Conservation (phyloP, 2,888 invertebrate species). For the Xanthia togata region DNA sequence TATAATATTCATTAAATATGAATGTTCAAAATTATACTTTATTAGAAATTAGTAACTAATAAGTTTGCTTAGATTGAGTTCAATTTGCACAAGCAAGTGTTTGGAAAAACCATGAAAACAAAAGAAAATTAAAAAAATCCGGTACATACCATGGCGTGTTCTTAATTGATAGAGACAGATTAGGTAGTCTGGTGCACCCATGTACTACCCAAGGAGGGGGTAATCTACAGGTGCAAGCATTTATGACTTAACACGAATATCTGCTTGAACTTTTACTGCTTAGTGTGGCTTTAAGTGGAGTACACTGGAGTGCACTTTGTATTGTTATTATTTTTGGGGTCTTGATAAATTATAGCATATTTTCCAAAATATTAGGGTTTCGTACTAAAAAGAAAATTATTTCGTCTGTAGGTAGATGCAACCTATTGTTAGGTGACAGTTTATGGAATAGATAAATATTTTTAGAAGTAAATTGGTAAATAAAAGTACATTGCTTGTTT, state of each 20-base stretch:
- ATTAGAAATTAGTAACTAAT: background rate
- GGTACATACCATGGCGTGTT: background rate
- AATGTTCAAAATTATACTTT: too few relatives aligned
- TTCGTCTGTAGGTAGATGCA: background rate
- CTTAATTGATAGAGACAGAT: conserved; percentile 19
- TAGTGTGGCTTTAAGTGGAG: conserved; percentile 19
- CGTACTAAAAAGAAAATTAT: background rate
- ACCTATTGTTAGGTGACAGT: background rate
- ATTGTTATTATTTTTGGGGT: background rate
- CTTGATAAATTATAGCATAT: background rate
- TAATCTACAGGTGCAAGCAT: conserved; percentile 39
- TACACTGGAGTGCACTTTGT: background rate
- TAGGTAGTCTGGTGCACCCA: background rate
- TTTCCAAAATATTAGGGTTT: background rate
- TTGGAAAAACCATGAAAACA: background rate
- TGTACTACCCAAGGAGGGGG: background rate
- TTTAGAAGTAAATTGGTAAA: too few relatives aligned
- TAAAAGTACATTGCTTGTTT: background rate
- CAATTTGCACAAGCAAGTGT: background rate
- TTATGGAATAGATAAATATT: background rate
- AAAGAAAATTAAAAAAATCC: background rate
- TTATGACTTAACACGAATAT: conserved; percentile 23
- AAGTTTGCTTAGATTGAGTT: background rate
- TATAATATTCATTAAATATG: background rate
- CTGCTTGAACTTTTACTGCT: conserved; percentile 10